These are phyloP conservation scores for Petromus typicus DNA, from an alignment of 2,113 vertebrate species.

Conservation along the genomic window DNA sequence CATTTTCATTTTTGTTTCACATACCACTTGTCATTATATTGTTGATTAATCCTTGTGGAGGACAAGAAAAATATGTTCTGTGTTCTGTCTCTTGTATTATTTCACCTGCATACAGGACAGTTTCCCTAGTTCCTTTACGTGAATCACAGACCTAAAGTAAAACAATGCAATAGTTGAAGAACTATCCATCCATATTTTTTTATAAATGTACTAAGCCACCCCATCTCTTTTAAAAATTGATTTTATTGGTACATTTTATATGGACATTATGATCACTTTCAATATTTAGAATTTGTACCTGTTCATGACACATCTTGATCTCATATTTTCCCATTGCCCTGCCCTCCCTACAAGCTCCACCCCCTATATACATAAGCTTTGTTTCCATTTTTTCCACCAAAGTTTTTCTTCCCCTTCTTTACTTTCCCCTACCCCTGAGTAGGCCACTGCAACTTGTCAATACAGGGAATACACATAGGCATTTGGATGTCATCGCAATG, in stretches of 20 bases:
- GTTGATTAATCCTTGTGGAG: conserved; percentile 49
- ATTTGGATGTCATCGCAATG: neutral
- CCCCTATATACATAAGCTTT: too few relatives aligned
- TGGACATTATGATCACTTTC: too few relatives aligned
- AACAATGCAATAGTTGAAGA: conserved; percentile 61
- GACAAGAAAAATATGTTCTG: neutral
- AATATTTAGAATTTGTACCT: too few relatives aligned
- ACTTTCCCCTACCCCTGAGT: neutral
- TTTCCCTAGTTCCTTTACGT: neutral
- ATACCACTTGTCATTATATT: conserved; percentile 73
- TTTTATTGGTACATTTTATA: too few relatives aligned
- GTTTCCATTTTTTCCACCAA: too few relatives aligned
- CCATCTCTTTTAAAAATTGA: too few relatives aligned
- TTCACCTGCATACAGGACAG: conserved; percentile 11
- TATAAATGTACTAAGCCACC: neutral
- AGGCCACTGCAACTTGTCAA: conserved; percentile 21
- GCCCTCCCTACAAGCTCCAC: too few relatives aligned
- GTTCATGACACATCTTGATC: too few relatives aligned
- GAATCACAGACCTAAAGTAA: conserved; percentile 47
- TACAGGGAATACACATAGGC: neutral
- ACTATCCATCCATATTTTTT: conserved; percentile 37
- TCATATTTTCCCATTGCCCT: too few relatives aligned
- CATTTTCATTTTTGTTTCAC: conserved; percentile 49
- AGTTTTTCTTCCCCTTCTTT: too few relatives aligned
- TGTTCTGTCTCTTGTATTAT: neutral